These are phyloP conservation scores for Eupsilia transversa DNA, from an alignment of 2,888 invertebrate species.

Conservation along the genomic window DNA sequence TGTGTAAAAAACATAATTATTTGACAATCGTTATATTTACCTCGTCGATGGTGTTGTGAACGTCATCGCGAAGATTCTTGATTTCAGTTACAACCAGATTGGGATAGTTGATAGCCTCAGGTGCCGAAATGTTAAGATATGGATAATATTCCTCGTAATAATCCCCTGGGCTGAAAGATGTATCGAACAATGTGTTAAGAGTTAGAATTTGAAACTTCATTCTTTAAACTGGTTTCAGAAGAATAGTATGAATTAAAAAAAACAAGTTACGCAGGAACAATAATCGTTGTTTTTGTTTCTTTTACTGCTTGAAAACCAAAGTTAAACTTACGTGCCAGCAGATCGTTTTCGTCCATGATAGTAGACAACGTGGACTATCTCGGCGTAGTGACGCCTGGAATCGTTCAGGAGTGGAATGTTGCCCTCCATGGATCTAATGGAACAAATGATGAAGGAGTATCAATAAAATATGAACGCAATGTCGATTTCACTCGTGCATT, in stretches of 20 bases:
- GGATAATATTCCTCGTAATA: not conserved
- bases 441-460: not conserved
- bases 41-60: not conserved
- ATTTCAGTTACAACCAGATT: not conserved
- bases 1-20: not conserved
- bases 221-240: not conserved
- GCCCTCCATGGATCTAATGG: not conserved
- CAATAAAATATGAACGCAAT: too few relatives aligned
- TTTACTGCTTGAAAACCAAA: not conserved
- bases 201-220: not conserved
- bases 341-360: fast-evolving
- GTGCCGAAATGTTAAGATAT: not conserved
- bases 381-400: conserved; percentile 18
- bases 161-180: not conserved
- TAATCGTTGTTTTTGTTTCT: not conserved
- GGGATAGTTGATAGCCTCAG: conserved; percentile 5
- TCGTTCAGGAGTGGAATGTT: conserved; percentile 3
- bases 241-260: too few relatives aligned
- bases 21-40: not conserved
- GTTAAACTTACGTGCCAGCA: not conserved
- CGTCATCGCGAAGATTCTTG: not conserved
- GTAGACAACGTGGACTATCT: conserved; percentile 5
- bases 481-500: not conserved
- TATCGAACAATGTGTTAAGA: not conserved
- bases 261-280: not conserved